These are phyloP conservation scores for Scotopteryx bipunctaria DNA, from an alignment of 2,888 invertebrate species.

Conservation along the genomic window DNA sequence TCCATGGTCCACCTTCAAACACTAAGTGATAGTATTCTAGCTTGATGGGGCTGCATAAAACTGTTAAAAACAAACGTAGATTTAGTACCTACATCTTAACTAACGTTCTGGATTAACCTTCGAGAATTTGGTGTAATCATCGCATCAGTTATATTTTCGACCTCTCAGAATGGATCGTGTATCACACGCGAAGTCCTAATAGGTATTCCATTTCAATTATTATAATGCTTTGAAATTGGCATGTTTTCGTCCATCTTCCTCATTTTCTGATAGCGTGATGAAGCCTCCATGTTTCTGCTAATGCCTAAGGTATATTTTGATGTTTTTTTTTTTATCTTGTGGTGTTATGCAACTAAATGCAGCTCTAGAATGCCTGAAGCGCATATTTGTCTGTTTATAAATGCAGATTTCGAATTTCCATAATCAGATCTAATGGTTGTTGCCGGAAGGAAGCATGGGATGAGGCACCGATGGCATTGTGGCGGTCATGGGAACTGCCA, in stretches of 20 bases:
- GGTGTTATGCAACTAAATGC: conserved; percentile 13
- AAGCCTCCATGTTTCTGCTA: not conserved
- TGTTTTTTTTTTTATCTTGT: too few relatives aligned
- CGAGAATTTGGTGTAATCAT: not conserved
- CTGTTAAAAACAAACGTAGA: too few relatives aligned
- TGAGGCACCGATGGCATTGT: too few relatives aligned
- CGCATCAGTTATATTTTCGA: conserved; percentile 10
- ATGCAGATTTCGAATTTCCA: not conserved
- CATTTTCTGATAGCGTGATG: conserved; percentile 3
- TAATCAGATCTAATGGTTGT: conserved; percentile 3
- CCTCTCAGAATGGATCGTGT: conserved; percentile 12
- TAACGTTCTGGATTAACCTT: too few relatives aligned
- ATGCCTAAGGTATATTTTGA: too few relatives aligned
- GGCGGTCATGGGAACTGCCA: too few relatives aligned
- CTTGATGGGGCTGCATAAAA: too few relatives aligned
- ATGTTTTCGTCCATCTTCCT: conserved; percentile 19
- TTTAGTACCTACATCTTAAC: too few relatives aligned
- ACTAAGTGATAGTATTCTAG: too few relatives aligned
- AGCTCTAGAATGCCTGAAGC: not conserved
- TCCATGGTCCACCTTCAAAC: too few relatives aligned
- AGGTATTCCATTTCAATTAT: conserved; percentile 18
- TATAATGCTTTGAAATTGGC: conserved; percentile 23
- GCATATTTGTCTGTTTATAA: not conserved
- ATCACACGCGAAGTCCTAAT: conserved; percentile 11
- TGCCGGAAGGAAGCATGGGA: not conserved